Evolutionary conservation across 1,140 invertebrate species (phyloP), one percentile per base, ranked within the genome.

Genomic region (Ganaspis sp.): DNA sequence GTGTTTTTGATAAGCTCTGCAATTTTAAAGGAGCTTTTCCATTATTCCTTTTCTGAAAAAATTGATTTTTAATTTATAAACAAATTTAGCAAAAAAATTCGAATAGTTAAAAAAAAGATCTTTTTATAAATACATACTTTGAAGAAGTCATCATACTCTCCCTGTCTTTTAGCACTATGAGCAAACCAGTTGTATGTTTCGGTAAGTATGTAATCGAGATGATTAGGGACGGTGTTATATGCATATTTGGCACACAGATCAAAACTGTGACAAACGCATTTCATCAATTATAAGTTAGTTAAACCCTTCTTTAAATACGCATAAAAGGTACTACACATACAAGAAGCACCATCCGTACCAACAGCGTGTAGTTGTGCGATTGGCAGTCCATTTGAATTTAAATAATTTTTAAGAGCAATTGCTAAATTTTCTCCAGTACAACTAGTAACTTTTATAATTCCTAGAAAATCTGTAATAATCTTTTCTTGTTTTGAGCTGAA

Each of bases 381-480:
- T 0, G 54, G 29, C 17, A 69, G 26, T n/a, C 38, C n/a, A 34
- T 73, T 75, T 26, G 58, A 45, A 1, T 78, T 49, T 9, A 78
- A 21, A 72, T 64, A 76, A 5, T 69, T n/a, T 9, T 53, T 38
- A 12, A 73, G 23, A 23, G 40, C 40, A 12, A 15, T 23, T 1
- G 40, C 70, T 12, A 72, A 6, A 45, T 45, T 72, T 26, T 49
- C 15, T 4, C 38, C 70, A 17, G 70, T 72, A 21, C 38, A 45
- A 17, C 29, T 54, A 8, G n/a, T 4, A 34, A 81, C 34, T 38
- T 40, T 0, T 12, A 77, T 77, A 19, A 77, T 72, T 1, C 79
- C 75, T 12, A 81, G 34, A 73, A 81, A 77, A 21, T 77, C 26
- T 2, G 79, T 81, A 1, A 78, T 37, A 12, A 81, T 64, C 37